phyloP scores from a whole-genome alignment of 2,888 invertebrate species.

The Hyposoter didymator region DNA sequence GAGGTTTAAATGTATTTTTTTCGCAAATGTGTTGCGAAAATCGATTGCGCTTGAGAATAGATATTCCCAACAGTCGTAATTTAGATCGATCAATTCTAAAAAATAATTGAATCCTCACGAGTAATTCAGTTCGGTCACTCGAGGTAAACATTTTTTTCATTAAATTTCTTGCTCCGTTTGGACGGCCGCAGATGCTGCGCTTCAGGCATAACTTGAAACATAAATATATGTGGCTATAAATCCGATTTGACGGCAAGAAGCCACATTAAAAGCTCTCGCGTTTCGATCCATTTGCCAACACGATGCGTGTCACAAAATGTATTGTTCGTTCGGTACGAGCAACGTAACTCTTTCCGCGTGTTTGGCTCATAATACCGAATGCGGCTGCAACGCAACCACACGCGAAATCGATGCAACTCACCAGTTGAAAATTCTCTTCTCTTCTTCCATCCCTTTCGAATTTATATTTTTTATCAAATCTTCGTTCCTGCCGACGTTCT shows the following conservation, averaged over 20 bases:
- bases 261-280: slow-evolving; percentile 51
- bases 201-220: background rate
- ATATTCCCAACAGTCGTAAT: too few species aligned
- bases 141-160: background rate
- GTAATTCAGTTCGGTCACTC: background rate
- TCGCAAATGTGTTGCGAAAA: too few species aligned
- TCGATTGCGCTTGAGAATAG: too few species aligned
- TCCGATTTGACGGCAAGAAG: slow-evolving; percentile 13
- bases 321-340: slow-evolving; percentile 50
- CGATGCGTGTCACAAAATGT: slow-evolving; percentile 30
- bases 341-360: slow-evolving; percentile 34
- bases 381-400: slow-evolving; percentile 38
- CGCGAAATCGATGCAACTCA: slow-evolving; percentile 31
- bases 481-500: background rate
- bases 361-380: slow-evolving; percentile 23
- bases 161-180: background rate
- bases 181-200: background rate
- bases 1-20: background rate
- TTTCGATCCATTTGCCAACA: slow-evolving; percentile 40
- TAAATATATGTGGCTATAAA: slow-evolving; percentile 3
- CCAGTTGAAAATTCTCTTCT: slow-evolving; percentile 45
- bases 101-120: background rate
- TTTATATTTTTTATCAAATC: slow-evolving; percentile 31
- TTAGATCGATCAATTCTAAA: background rate
- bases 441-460: slow-evolving; percentile 20